Base-by-base conservation (phyloP, 2,888 invertebrate genomes). In the Pheosia tremula region DNA sequence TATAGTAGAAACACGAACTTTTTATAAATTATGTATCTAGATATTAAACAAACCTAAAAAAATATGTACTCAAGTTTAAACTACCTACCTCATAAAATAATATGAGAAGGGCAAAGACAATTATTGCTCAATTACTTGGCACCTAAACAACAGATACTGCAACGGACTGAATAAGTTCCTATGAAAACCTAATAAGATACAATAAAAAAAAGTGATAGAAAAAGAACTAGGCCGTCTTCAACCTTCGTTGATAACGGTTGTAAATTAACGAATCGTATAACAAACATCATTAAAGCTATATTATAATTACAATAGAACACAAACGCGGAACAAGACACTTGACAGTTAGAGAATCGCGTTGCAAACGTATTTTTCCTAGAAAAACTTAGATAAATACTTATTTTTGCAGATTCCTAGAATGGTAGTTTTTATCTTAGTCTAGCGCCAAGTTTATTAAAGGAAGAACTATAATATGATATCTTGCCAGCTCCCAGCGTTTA, bases 351-450 rank as follows among this genome's bases (percentile, higher is more conserved):
- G 63, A 58, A 63, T 74, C 66, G 61, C 64, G 63, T 76, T 66
- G 57, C 68, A 59, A 56, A 24, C 56, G 41, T 58, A 41, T 24
- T 58, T 24, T 74, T 77, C 74, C 65, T 49, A 66, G 67, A 74
- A 74, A 47, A 57, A 41, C 74, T 64, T 49, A 66, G 65, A 74
- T 77, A 47, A 56, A 41, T 45, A 49, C 50, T 60, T 63, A 60
- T 72, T 76, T 76, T 68, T 45, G 53, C 58, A 61, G 41, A 74
- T 66, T 67, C 72, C 54, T 56, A 56, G 66, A 69, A 62, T 56
- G 59, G 57, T 58, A 56, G 43, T 8, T 45, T 9, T 45, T 45
- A 41, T 41, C 8, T 41, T 7, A 41, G 41, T 9, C 43, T 45
- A 45, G 43, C 43, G 43, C 43, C 43, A 45, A 45, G 24, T 24